Base-by-base conservation (phyloP, 2,888 invertebrate genomes). In the Ichneumoninae sp. region DNA sequence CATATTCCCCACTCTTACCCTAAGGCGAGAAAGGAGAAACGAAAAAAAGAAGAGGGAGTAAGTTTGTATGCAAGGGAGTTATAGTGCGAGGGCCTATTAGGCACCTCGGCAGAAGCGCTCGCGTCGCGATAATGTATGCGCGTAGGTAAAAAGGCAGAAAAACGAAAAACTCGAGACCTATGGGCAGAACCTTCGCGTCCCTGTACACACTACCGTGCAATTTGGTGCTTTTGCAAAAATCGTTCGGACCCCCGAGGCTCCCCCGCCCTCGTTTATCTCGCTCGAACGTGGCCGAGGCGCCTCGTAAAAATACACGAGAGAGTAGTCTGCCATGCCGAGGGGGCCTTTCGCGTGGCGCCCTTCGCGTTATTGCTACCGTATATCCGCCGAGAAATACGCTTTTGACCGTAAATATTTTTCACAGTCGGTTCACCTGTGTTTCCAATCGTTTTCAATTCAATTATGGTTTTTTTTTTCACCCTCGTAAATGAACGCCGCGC, bases 221-320 rank as follows among this genome's bases (percentile, higher is more conserved):
- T 90, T 90, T 86, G 70, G 86, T 87, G 85, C 87, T 87, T 88
- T 90, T 84, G 83, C 87, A 87, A 86, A 87, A 87, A 90, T 86
- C 87, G 87, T 83, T 87, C 30, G 63, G 84, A 83, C 70, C 82
- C 83, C 83, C 81, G 73, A 81, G 84, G 83, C 75, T 69, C 71
- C 19, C 50, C 73, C 44, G 44, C 44, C 44, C 44, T 47, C 44
- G 44, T 47, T 47, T 47, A 47, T 33, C 40, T 47, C 52, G 54
- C 22, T 76, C 71, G 70, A 30, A n/a, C 66, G 60, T 22, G 22
- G 71, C 47, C 26, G 30, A 50, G 77, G 47, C 63, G 68, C 44
- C 70, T 83, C 83, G 83, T 83, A 75, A 79, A 83, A 75, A 30
- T 74, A 33, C 74, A n/a, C 36, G 65, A 75, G 63, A 63, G 74